phyloP scores from a whole-genome alignment of 1,140 invertebrate genomes.

The Copidosoma floridanum region DNA sequence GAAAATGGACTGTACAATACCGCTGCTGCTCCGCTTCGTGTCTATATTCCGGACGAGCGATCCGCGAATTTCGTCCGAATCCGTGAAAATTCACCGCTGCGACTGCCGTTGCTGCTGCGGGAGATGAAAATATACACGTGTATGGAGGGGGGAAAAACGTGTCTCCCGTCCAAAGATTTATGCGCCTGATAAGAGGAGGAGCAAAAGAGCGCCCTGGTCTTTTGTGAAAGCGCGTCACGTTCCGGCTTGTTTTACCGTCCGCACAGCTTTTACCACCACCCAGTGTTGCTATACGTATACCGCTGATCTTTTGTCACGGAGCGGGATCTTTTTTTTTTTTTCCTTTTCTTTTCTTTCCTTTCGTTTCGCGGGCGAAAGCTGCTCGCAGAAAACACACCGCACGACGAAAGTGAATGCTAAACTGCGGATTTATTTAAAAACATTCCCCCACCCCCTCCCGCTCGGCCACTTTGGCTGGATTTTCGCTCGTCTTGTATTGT shows the following conservation, averaged over 20 bases:
- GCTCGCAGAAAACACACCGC: slow-evolving; percentile 15
- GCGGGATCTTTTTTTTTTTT: too few relatives aligned
- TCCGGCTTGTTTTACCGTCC: slow-evolving; percentile 17
- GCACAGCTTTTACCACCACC: too few relatives aligned
- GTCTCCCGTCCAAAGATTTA: slow-evolving; percentile 18
- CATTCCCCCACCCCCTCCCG: too few relatives aligned
- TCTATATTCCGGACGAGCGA: neutral
- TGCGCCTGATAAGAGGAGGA: slow-evolving; percentile 11
- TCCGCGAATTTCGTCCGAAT: slow-evolving; percentile 3
- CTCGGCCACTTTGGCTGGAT: too few relatives aligned
- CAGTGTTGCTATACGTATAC: too few relatives aligned
- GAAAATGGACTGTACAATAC: too few relatives aligned
- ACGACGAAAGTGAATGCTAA: slow-evolving; percentile 19
- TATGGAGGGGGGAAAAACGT: neutral
- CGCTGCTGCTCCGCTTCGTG: neutral
- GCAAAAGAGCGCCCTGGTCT: neutral
- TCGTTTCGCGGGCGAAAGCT: too few relatives aligned
- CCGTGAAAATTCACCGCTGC: neutral
- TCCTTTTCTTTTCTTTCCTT: too few relatives aligned
- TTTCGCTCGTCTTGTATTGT: too few relatives aligned
- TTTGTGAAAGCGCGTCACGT: slow-evolving; percentile 29
- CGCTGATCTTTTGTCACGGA: slow-evolving; percentile 16
- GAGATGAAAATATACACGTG: too few relatives aligned
- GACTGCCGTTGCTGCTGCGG: neutral
- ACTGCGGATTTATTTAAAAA: slow-evolving; percentile 16